phyloP scores from a whole-genome alignment of 2,113 vertebrate species.

The Progne subis region DNA sequence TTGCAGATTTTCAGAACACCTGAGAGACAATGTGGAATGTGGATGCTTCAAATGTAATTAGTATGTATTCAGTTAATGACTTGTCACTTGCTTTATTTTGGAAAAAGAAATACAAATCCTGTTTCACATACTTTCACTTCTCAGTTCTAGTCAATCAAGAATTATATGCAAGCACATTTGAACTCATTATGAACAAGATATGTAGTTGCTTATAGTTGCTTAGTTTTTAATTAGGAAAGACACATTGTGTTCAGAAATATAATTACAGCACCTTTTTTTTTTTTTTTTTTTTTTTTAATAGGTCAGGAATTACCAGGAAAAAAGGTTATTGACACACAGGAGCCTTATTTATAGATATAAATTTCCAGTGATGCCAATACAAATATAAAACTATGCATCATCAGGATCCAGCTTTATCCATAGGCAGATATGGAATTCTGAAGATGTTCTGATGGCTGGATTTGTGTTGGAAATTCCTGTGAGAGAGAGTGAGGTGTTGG shows the following conservation, averaged over 20 bases:
- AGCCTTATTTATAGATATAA: neutral
- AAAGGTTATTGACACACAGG: neutral
- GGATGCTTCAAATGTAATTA: neutral
- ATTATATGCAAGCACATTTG: constrained; percentile 7
- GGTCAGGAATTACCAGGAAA: neutral
- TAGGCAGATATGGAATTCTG: neutral
- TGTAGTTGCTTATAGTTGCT: constrained; percentile 1
- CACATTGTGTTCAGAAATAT: neutral
- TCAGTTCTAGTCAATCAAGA: constrained; percentile 14
- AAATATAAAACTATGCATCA: neutral
- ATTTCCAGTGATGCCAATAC: neutral
- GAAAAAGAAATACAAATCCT: neutral
- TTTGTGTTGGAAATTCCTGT: neutral
- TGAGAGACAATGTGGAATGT: neutral
- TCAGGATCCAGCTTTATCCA: neutral
- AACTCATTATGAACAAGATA: constrained; percentile 12
- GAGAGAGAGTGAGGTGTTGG: neutral
- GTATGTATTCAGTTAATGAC: neutral
- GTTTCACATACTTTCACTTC: neutral
- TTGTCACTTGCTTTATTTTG: neutral
- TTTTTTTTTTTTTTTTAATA: neutral
- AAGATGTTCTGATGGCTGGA: neutral
- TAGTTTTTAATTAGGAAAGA: constrained; percentile 51
- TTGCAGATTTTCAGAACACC: neutral
- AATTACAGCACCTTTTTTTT: neutral